These are phyloP conservation scores for Acanthis flammea DNA, from an alignment of 2,797 vertebrate genomes.

Conservation along the genomic window DNA sequence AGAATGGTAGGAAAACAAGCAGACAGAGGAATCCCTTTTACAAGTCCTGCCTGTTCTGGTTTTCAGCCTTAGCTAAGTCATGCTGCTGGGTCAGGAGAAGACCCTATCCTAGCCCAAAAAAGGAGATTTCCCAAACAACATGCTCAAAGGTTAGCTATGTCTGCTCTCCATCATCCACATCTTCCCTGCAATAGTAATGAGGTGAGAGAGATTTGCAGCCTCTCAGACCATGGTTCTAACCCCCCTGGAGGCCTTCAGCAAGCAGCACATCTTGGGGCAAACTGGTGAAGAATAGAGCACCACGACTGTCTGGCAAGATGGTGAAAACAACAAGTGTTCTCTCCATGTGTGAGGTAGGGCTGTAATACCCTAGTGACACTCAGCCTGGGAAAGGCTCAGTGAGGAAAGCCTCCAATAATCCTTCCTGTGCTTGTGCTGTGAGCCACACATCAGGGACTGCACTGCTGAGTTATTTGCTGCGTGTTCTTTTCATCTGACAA, in stretches of 20 bases:
- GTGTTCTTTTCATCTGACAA: neutral
- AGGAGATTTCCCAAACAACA: constrained; percentile 13
- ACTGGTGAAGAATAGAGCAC: neutral
- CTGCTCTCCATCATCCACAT: constrained; percentile 42
- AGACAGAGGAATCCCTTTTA: neutral
- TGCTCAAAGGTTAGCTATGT: neutral
- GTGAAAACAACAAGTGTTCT: neutral
- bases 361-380: neutral
- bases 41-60: neutral
- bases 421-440: neutral
- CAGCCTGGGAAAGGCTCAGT: neutral
- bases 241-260: neutral
- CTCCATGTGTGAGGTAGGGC: neutral
- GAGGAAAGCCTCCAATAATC: neutral
- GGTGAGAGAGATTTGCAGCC: constrained; percentile 55
- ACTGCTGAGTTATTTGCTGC: neutral
- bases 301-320: neutral
- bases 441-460: neutral
- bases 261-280: neutral
- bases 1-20: neutral
- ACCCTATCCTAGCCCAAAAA: neutral
- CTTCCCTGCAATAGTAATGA: constrained; percentile 6
- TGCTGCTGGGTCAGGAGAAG: constrained; percentile 1
- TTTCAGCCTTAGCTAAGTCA: neutral
- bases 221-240: neutral